A percentile compares a stretch with the other conserved stretches of the same genome.
Conservation (phyloP, 2,113 vertebrate species). For the Mohoua ochrocephala region DNA sequence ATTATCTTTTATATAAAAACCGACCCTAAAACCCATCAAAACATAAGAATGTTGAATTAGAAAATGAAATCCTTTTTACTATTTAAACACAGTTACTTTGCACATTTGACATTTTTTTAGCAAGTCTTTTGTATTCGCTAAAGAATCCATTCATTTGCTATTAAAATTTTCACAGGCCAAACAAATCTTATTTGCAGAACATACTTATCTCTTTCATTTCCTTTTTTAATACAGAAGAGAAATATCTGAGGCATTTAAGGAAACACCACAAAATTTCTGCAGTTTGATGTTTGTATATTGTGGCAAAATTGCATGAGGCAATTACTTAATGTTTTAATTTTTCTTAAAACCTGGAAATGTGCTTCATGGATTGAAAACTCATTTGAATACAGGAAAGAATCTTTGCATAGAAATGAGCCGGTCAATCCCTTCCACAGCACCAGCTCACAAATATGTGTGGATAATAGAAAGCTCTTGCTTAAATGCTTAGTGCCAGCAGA, state of each 20-base stretch:
- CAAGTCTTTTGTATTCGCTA: neutral
- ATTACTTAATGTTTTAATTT: neutral
- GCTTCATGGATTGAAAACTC: neutral
- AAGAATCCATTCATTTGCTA: neutral
- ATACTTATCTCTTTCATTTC: neutral
- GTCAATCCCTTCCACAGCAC: neutral
- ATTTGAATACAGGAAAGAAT: neutral
- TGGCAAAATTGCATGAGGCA: neutral
- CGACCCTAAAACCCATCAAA: neutral
- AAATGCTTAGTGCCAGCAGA: constrained; percentile 1
- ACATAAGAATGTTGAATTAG: neutral
- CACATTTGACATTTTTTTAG: neutral
- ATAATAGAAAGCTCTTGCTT: neutral
- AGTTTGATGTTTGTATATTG: neutral
- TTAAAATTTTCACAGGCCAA: neutral
- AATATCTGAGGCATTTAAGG: neutral
- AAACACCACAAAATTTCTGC: neutral
- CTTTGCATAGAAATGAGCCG: neutral
- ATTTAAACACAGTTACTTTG: neutral
- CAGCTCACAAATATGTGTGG: neutral
- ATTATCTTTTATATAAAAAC: neutral
- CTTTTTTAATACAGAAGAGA: neutral
- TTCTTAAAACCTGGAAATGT: neutral
- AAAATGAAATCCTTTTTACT: neutral
- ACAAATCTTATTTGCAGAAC: neutral